Percentiles rank a stretch among this genome's conserved stretches.
These are phyloP conservation scores for Ricordea florida DNA, from an alignment of 92 coral and sea anemone genomes.

Conservation along the genomic window DNA sequence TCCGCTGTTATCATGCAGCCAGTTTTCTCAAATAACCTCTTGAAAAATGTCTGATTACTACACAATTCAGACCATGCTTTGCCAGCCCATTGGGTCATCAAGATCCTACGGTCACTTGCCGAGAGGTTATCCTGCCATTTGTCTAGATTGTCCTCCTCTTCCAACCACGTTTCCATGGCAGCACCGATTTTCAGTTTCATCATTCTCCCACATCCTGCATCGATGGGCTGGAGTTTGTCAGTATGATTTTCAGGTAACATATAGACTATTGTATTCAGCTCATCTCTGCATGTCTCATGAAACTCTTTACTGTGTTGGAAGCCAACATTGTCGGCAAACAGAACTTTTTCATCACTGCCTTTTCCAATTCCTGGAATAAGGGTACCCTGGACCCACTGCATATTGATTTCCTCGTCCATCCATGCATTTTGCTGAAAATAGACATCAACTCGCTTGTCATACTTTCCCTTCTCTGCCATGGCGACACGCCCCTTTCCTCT, in stretches of 20 bases:
- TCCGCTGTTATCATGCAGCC: slow-evolving; percentile 16
- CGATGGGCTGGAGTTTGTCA: not conserved
- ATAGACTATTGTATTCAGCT: slow-evolving; percentile 12
- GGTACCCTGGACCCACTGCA: not conserved
- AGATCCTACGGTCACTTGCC: not conserved
- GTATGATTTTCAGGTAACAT: slow-evolving; percentile 20
- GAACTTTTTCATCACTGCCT: not conserved
- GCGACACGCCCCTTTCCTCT: slow-evolving; percentile 13
- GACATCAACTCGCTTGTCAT: slow-evolving; percentile 8
- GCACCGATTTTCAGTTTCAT: slow-evolving; percentile 22
- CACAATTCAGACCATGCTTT: slow-evolving; percentile 8
- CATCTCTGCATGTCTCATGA: slow-evolving; percentile 10
- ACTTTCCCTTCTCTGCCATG: slow-evolving; percentile 4
- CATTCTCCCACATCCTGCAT: slow-evolving; percentile 34
- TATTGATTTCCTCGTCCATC: slow-evolving; percentile 22
- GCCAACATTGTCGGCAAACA: slow-evolving; percentile 19
- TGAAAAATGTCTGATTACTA: slow-evolving; percentile 8
- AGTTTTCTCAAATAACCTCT: slow-evolving; percentile 20
- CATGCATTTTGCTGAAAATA: slow-evolving; percentile 23
- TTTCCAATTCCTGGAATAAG: not conserved
- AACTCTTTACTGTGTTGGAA: slow-evolving; percentile 1
- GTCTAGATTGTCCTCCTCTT: slow-evolving; percentile 13
- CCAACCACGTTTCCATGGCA: slow-evolving; percentile 1
- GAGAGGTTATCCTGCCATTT: slow-evolving; percentile 4
- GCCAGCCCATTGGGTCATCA: slow-evolving; percentile 26